Conservation (phyloP, 2,113 vertebrate genomes). For the Spizaetus ornatus region DNA sequence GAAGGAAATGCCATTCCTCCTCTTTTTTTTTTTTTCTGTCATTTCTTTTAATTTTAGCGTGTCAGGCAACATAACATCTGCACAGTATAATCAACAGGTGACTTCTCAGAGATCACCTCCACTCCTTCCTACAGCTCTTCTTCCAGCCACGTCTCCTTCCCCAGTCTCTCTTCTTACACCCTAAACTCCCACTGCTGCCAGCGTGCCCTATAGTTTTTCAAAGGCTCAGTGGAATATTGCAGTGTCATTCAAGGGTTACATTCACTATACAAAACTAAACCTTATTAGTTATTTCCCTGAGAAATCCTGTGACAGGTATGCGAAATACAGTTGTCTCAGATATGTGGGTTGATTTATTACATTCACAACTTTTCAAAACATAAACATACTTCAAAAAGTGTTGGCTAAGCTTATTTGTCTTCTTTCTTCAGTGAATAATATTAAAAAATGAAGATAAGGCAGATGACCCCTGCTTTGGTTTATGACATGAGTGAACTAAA, state of each 20-base stretch:
- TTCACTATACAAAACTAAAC: not conserved
- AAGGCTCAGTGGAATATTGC: not conserved
- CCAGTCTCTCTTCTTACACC: not conserved
- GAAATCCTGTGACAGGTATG: not conserved
- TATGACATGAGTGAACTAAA: not conserved
- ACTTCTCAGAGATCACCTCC: not conserved
- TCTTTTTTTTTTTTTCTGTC: fast-evolving
- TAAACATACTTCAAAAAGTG: not conserved
- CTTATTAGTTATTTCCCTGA: not conserved
- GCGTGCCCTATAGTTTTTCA: not conserved
- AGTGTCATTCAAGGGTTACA: not conserved
- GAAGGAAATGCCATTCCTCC: not conserved
- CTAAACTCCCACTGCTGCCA: not conserved
- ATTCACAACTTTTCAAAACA: not conserved
- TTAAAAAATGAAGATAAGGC: not conserved
- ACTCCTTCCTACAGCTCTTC: not conserved
- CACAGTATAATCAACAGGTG: not conserved
- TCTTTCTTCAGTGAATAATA: not conserved
- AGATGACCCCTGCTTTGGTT: not conserved
- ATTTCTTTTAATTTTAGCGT: not conserved
- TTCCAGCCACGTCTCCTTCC: not conserved
- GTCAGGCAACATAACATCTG: not conserved
- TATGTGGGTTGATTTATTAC: not conserved
- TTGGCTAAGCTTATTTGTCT: not conserved
- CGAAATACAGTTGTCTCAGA: not conserved